Base-by-base conservation (phyloP, 2,113 vertebrate species). In the Vimba vimba region DNA sequence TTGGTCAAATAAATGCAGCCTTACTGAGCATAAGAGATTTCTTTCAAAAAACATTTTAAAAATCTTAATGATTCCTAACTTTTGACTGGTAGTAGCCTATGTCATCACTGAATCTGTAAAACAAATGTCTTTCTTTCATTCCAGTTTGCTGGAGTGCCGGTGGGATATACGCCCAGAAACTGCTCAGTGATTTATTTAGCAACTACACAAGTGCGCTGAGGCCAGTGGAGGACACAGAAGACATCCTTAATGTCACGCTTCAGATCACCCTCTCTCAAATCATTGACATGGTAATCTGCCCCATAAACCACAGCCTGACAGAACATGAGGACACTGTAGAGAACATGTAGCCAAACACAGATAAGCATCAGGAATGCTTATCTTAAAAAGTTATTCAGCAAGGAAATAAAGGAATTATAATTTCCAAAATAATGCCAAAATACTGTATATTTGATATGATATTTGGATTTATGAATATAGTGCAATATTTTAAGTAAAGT, bases 221-320 rank as follows among this genome's bases (percentile, higher is more conserved):
- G 59, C 97, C 97, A 0, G 96, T 96, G 88, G 95, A 96, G 57
- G 96, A 98, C 92, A 98, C 96, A 0, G 94, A 96, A 43, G 93
- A 91, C 83, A 95, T 93, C 1, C 93, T 98, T 79, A 98, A 97
- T 1, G 96, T 98, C 89, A 98, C 96, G 33, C 93, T 98, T 13
- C 97, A 96, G 90, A 93, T 98, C 91, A 98, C 97, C 5, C 87
- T 98, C 36, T 96, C 97, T 50, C 97, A 98, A 91, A 97, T 98
- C 90, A 98, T 98, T 2, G 96, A 98, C 91, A 97, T 98, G 97
- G 97, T 98, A 93, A 92, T 94, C 74, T 55, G 17, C 6, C 74
- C 5, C 25, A 33, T 17, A 55, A 52, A 21, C 23, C 25, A 55
- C 23, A 30, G 15, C 8, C 13, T 77, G 27, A 27, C 15, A 33